phyloP scores from a whole-genome alignment of 2,888 invertebrate genomes.

The Phortica magna region DNA sequence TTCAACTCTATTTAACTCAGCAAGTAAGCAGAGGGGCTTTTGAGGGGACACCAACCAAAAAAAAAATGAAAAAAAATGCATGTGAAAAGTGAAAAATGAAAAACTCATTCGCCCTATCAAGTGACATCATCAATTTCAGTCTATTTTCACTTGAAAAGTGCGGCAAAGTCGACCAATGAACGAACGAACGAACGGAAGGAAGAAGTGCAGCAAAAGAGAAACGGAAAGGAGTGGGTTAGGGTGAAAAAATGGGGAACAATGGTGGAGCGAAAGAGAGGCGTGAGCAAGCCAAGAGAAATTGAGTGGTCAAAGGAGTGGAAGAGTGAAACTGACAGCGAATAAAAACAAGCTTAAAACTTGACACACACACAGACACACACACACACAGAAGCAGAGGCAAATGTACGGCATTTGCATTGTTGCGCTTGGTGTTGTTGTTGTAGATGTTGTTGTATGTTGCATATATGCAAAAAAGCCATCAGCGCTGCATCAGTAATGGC shows the following conservation, averaged over 20 bases:
- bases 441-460: background rate
- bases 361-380: background rate
- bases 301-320: background rate
- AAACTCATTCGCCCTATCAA: slow-evolving; percentile 73
- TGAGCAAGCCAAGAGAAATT: background rate
- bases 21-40: background rate
- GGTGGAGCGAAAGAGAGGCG: background rate
- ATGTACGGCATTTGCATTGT: too few species aligned
- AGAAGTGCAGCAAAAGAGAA: background rate
- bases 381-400: background rate
- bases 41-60: background rate
- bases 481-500: slow-evolving; percentile 69
- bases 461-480: slow-evolving; percentile 54
- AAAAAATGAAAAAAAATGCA: slow-evolving; percentile 14
- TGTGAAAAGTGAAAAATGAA: slow-evolving; percentile 59
- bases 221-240: background rate
- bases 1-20: background rate
- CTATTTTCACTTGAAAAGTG: slow-evolving; percentile 58
- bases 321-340: slow-evolving; percentile 5
- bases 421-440: too few species aligned
- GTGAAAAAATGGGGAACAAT: background rate
- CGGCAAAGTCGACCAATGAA: slow-evolving; percentile 35
- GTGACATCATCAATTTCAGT: slow-evolving; percentile 75
- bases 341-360: slow-evolving; percentile 4
- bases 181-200: background rate